Evolutionary conservation across 2,888 invertebrate genomes (phyloP).

Genomic region (Pachydiplax longipennis): DNA sequence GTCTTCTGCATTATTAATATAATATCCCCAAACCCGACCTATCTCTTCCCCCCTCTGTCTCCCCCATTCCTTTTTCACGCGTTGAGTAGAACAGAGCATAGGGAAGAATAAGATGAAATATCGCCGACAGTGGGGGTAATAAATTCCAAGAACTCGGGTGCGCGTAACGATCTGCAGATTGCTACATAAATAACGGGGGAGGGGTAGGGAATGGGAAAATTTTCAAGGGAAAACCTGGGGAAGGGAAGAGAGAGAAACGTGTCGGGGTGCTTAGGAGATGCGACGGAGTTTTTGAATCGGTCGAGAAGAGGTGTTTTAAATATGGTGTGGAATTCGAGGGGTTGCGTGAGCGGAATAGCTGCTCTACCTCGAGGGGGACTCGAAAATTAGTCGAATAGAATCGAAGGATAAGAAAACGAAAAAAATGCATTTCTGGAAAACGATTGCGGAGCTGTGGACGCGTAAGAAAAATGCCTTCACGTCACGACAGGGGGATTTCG

Average conservation of each 20-base stretch:
- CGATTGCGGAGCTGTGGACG: neutral
- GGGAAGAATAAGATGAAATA: constrained; percentile 37
- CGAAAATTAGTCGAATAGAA: neutral
- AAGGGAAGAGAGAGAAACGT: neutral
- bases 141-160: constrained; percentile 45
- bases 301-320: neutral
- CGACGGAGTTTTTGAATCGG: neutral
- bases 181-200: constrained; percentile 33
- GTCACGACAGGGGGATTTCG: no score
- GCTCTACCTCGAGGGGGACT: neutral
- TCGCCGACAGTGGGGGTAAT: constrained; percentile 39
- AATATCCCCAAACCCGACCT: neutral
- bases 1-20: neutral
- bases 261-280: neutral
- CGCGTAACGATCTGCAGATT: constrained; percentile 39
- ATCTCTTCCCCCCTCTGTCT: neutral
- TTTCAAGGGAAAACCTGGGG: neutral
- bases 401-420: neutral
- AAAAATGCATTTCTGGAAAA: neutral
- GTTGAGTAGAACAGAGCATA: constrained; percentile 10
- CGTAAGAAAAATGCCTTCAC: neutral
- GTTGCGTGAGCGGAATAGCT: neutral
- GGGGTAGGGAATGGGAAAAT: neutral
- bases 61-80: neutral
- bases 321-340: neutral